phyloP scores from a whole-genome alignment of 2,888 invertebrate genomes.

The Deilephila elpenor region DNA sequence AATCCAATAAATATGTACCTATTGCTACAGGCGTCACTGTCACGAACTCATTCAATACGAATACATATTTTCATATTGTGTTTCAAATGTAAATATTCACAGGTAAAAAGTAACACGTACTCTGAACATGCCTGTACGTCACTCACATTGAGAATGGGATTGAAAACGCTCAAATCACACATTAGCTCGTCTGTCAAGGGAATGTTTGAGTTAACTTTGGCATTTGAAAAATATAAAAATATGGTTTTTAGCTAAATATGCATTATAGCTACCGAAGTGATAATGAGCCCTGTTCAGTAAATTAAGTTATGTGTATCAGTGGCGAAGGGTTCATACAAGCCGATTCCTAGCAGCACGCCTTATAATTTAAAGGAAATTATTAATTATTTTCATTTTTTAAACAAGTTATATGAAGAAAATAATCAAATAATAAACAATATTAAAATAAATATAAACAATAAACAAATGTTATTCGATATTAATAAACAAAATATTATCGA shows the following conservation, averaged over 20 bases:
- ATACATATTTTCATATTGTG: constrained; percentile 11
- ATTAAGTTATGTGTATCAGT: too few relatives aligned
- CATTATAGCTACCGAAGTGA: too few relatives aligned
- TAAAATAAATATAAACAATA: too few relatives aligned
- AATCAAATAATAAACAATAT: too few relatives aligned
- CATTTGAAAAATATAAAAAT: not conserved
- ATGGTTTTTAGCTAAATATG: not conserved
- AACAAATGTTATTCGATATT: too few relatives aligned
- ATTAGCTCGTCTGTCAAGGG: not conserved
- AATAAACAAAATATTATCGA: too few relatives aligned
- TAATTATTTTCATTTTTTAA: too few relatives aligned
- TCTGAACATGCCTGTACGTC: not conserved
- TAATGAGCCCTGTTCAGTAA: too few relatives aligned
- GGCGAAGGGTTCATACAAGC: too few relatives aligned
- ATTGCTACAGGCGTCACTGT: constrained; percentile 7
- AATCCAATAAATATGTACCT: constrained; percentile 19
- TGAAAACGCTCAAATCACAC: constrained; percentile 1
- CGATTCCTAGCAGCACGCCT: too few relatives aligned
- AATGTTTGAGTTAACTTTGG: not conserved
- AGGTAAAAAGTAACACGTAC: constrained; percentile 9
- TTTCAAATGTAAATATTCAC: constrained; percentile 1
- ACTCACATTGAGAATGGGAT: not conserved
- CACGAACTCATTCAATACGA: constrained; percentile 9
- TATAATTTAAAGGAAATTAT: too few relatives aligned
- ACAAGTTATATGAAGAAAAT: too few relatives aligned